Percentiles rank a stretch among this genome's conserved stretches.
Conservation (phyloP, 2,888 invertebrate species). For the Eristalinus sepulchralis region DNA sequence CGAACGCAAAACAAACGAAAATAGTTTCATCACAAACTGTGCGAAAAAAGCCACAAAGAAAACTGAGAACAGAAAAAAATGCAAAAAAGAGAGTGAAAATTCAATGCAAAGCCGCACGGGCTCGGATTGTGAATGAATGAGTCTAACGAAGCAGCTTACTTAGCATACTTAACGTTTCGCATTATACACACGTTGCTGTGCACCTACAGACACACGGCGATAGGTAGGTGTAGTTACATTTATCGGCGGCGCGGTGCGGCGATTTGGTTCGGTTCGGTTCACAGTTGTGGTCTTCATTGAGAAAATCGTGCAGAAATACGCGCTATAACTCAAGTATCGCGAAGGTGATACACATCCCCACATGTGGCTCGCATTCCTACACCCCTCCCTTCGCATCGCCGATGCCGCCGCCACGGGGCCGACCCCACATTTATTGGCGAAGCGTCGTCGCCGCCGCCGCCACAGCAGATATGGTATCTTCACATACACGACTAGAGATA, state of each 20-base stretch:
- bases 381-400: neutral
- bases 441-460: neutral
- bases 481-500: neutral
- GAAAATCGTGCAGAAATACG: constrained; percentile 68
- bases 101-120: neutral
- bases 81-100: constrained; percentile 4
- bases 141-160: constrained; percentile 54
- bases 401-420: neutral
- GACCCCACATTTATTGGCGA: neutral
- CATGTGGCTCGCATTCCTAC: neutral
- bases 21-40: constrained; percentile 29
- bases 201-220: constrained; percentile 1
- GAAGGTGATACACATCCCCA: constrained; percentile 55
- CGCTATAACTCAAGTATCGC: constrained; percentile 62
- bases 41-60: constrained; percentile 5
- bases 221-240: neutral
- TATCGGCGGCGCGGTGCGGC: neutral
- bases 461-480: neutral
- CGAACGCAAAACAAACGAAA: constrained; percentile 24
- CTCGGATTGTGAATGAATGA: constrained; percentile 57
- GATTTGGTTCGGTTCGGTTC: constrained; percentile 21
- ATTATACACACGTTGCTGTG: constrained; percentile 23
- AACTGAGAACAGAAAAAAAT: neutral
- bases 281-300: constrained; percentile 57
- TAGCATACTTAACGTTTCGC: constrained; percentile 44